phyloP scores from a whole-genome alignment of 23 tunicate species.

The Clavelina lepadiformis region DNA sequence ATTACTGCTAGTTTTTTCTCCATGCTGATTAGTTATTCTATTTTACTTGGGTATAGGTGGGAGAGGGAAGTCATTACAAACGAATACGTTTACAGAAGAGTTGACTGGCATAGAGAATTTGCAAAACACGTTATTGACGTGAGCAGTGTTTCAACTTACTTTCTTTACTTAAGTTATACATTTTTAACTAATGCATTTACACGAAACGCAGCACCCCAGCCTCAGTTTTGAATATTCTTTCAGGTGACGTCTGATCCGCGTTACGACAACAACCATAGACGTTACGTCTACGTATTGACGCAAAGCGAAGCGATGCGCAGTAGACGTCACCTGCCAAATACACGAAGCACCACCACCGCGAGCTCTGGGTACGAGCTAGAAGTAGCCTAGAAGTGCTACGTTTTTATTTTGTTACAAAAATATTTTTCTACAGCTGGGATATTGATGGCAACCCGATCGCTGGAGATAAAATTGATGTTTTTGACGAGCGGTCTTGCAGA shows the following conservation, averaged over 20 bases:
- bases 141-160: slow-evolving; percentile 10
- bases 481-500: slow-evolving; percentile 89
- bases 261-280: slow-evolving; percentile 80
- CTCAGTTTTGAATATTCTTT: slow-evolving; percentile 1
- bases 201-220: too few species aligned
- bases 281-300: slow-evolving; percentile 91
- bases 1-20: not conserved
- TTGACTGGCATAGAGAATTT: slow-evolving; percentile 86
- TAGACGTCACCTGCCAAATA: slow-evolving; percentile 38
- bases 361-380: slow-evolving; percentile 17
- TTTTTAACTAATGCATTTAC: slow-evolving; percentile 3
- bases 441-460: slow-evolving; percentile 52
- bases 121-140: slow-evolving; percentile 86
- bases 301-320: slow-evolving; percentile 80
- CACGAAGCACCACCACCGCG: slow-evolving; percentile 33
- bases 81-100: slow-evolving; percentile 65
- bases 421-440: slow-evolving; percentile 43
- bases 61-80: slow-evolving; percentile 73
- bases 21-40: not conserved
- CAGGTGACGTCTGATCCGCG: slow-evolving; percentile 93
- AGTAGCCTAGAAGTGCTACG: not conserved
- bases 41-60: slow-evolving; percentile 45
- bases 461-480: slow-evolving; percentile 95
- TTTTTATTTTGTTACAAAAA: not conserved
- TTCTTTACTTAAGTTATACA: not conserved